Percentiles rank a stretch among this genome's conserved stretches.
Evolutionary conservation across 2,113 vertebrate species (phyloP).

Genomic region (Cairina moschata): DNA sequence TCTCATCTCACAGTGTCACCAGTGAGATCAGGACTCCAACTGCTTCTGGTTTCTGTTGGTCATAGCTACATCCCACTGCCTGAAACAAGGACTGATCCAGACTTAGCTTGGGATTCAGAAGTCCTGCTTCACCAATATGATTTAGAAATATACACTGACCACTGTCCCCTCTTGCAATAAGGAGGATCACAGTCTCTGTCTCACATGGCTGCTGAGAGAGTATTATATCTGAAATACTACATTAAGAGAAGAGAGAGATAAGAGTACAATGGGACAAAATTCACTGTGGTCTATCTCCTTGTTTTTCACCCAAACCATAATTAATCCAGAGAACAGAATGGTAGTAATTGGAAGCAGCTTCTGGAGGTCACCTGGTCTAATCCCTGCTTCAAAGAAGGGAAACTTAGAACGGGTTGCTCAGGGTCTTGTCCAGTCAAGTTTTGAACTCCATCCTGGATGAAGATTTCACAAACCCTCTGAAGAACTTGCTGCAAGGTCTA

Average conservation of each 20-base stretch:
- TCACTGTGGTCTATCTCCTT: not conserved
- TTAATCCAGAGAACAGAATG: not conserved
- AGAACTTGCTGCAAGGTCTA: not conserved
- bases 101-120: not conserved
- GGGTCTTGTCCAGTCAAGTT: not conserved
- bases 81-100: not conserved
- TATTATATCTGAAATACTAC: not conserved
- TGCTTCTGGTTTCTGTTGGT: not conserved
- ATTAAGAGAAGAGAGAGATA: not conserved
- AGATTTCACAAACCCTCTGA: not conserved
- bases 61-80: not conserved
- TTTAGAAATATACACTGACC: not conserved
- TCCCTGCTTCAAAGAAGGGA: fast-evolving
- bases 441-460: not conserved
- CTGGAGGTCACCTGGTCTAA: not conserved
- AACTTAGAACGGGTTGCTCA: not conserved
- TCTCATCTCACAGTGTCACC: not conserved
- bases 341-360: not conserved
- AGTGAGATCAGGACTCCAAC: not conserved
- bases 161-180: not conserved
- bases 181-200: not conserved
- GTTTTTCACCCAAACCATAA: not conserved
- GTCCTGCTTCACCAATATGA: not conserved
- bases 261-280: not conserved
- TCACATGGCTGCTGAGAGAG: not conserved